Conservation (phyloP, 2,888 invertebrate genomes). For the Ommatoiulus sabulosus region DNA sequence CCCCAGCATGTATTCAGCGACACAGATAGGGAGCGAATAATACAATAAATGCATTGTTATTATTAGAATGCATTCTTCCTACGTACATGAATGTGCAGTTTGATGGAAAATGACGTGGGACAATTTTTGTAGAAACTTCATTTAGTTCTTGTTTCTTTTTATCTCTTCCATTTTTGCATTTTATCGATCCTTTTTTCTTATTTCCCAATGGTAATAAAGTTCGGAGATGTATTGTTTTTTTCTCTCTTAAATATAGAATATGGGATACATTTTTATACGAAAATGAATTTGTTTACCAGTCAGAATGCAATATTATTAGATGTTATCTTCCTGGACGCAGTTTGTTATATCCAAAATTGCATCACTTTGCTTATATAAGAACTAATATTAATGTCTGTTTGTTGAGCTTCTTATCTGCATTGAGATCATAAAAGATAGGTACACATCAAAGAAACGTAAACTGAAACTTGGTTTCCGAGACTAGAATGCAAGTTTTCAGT, state of each 20-base stretch:
- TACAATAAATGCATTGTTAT: neutral
- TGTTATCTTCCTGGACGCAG: neutral
- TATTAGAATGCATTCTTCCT: neutral
- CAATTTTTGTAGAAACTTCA: neutral
- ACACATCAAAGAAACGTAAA: too few species aligned
- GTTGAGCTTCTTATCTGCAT: neutral
- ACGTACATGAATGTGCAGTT: too few species aligned
- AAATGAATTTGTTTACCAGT: too few species aligned
- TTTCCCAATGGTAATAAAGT: neutral
- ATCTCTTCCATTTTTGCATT: neutral
- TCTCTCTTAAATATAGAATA: neutral
- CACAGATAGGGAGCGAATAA: neutral
- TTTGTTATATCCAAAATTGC: neutral
- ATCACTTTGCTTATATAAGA: neutral
- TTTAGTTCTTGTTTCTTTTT: neutral
- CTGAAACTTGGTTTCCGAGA: too few species aligned
- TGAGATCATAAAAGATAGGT: too few species aligned
- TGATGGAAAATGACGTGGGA: neutral
- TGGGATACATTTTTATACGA: neutral
- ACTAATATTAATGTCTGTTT: neutral
- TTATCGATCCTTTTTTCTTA: slow-evolving; percentile 3
- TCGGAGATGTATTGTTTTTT: neutral
- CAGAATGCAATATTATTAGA: neutral
- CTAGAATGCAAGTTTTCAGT: too few species aligned
- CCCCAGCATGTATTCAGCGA: neutral